Base-by-base conservation (phyloP, 2,113 vertebrate genomes). In the Propithecus coquereli region DNA sequence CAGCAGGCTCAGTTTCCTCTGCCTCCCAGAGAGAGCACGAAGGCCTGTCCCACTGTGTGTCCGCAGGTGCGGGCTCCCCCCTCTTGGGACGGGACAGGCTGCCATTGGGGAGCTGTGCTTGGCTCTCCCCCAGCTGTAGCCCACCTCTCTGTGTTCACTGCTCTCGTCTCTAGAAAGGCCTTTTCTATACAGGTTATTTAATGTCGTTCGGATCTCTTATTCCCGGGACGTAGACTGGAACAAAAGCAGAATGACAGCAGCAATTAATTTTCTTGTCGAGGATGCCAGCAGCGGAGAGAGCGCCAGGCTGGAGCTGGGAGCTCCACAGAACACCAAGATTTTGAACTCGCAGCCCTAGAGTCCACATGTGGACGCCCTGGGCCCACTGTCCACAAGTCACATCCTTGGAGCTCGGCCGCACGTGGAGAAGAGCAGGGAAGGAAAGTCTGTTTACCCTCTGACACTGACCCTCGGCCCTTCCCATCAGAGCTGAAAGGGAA, bases 181-280 rank as follows among this genome's bases (percentile, higher is more conserved):
- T 96, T 95, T 94, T 94, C 34, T 73, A 59, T 52, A 87, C 93
- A 91, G 80, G 89, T 90, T 97, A 87, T 68, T 96, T 94, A 94
- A 87, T 94, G 94, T 85, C 91, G 90, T 83, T 94, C 79, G 68
- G 96, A 93, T 95, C 94, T 96, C 97, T 97, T 95, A 97, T 96
- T 97, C 93, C 83, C 40, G 47, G 89, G 80, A 87, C 91, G 90
- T 83, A 97, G 94, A 96, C 96, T 91, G 59, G 91, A 94, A 97
- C 97, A 97, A 97, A 96, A 94, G 71, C 80, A 95, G 94, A 95
- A 76, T 97, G 94, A 97, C 97, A 97, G 66, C 83, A 93, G 95
- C 95, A 95, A 98, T 97, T 97, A 96, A 95, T 97, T 98, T 97
- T 97, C 95, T 95, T 96, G 97, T 97, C 34, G 0, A 94, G 80